Evolutionary conservation across 2,113 vertebrate species (phyloP), one percentile per base, ranked within the genome.

Genomic region (Serranochromis macrocephalus): DNA sequence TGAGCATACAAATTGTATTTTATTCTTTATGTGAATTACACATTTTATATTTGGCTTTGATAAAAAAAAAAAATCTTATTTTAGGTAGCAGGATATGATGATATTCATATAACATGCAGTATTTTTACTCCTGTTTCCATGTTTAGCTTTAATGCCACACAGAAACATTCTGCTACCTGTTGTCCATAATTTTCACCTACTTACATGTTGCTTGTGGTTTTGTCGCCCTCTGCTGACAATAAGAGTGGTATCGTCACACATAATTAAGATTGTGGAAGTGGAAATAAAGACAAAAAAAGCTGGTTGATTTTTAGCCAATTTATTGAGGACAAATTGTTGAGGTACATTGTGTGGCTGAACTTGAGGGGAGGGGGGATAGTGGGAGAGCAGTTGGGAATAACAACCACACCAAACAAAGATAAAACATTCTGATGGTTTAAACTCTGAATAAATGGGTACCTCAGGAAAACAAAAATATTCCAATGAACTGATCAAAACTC

Each of bases 321-420:
- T 96, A 96, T 96, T 96, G 84, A 95, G 83, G 91, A 93, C 83
- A 95, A 93, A 93, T 89, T 89, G 90, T 97, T 96, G 97, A 98
- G 97, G 97, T 98, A 98, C 97, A 96, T 90, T 95, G 90, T 95
- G 95, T 96, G 94, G 92, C 95, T 96, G 93, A 95, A 93, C 93
- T 38, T 95, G 38, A 24, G n/a, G 7, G 66, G n/a, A 14, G 4
- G 13, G 93, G 95, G 87, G 80, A 88, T 12, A 87, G 88, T 80
- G 80, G 85, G 85, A 85, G 81, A 68, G 26, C 55, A 87, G 84
- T 84, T 84, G 92, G 47, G 29, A 87, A 47, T 31, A 82, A 91
- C 90, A 92, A 94, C 89, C 93, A 94, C 94, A 93, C 33, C 68
- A 80, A 94, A 93, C 89, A 81, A 66, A 38, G 61, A 86, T 36